Evolutionary conservation across 2,797 vertebrate genomes (phyloP).

Genomic region (Anguilla pacifica): DNA sequence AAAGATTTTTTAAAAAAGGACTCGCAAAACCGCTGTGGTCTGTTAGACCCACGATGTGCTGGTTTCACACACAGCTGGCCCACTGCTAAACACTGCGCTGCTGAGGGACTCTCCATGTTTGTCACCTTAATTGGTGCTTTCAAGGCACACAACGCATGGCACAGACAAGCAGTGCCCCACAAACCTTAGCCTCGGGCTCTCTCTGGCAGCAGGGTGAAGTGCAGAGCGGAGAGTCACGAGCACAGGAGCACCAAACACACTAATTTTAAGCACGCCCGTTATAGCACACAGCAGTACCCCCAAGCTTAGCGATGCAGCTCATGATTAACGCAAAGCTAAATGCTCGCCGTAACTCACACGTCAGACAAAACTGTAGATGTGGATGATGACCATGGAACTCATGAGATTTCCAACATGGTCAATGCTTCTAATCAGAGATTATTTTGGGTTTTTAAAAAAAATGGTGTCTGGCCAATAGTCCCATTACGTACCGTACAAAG

Average conservation of each 20-base stretch:
- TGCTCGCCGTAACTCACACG: not conserved
- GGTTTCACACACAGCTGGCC: not conserved
- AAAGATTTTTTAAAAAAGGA: not conserved
- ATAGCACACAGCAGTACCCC: not conserved
- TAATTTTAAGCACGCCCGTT: not conserved
- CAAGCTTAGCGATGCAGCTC: not conserved
- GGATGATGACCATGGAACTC: not conserved
- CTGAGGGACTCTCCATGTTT: not conserved
- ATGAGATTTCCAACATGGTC: not conserved
- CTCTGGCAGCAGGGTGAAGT: not conserved
- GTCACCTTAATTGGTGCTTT: not conserved
- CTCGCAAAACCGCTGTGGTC: not conserved
- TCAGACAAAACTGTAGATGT: not conserved
- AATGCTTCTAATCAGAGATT: not conserved
- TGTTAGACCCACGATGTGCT: not conserved
- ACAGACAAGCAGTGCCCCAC: not conserved
- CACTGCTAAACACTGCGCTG: not conserved
- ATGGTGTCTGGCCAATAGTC: not conserved
- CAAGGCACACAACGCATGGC: not conserved
- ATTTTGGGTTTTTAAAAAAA: not conserved
- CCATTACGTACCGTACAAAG: slow-evolving; percentile 63
- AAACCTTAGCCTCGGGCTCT: not conserved
- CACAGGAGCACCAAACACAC: not conserved
- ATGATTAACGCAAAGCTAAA: not conserved
- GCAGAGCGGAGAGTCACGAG: slow-evolving; percentile 15